phyloP scores from a whole-genome alignment of 2,888 invertebrate species.

The Ellobium chinense region DNA sequence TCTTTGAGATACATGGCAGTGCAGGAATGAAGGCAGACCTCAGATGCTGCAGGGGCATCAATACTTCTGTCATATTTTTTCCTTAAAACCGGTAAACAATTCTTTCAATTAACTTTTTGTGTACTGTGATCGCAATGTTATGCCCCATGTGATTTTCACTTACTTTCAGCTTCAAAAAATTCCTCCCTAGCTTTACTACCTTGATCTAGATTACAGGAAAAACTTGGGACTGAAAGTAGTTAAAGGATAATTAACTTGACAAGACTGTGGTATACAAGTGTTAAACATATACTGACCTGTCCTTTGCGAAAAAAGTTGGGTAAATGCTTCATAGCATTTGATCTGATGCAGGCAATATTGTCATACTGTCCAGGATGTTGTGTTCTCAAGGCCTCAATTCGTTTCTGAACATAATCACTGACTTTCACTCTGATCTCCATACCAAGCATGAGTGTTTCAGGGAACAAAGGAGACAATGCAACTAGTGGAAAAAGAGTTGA shows the following conservation, averaged over 20 bases:
- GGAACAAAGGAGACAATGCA: conserved; percentile 94
- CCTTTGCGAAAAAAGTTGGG: conserved; percentile 97
- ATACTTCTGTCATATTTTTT: no score
- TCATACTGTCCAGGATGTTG: conserved; percentile 88
- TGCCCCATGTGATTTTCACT: no score
- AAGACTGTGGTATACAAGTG: no score
- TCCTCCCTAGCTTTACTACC: no score
- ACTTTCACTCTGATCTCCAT: conserved; percentile 99
- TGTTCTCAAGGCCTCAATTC: conserved; percentile 90
- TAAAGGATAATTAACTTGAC: no score
- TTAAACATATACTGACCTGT: conserved; percentile 84
- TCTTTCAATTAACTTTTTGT: no score
- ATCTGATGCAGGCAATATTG: conserved; percentile 96
- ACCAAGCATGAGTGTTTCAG: conserved; percentile 92
- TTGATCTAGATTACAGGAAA: not conserved
- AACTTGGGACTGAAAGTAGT: not conserved
- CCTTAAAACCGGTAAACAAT: no score
- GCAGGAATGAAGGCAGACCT: no score
- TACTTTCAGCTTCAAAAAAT: no score
- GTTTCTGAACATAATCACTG: conserved; percentile 97
- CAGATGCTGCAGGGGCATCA: no score
- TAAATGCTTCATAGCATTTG: conserved; percentile 99
- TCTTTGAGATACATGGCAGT: no score
- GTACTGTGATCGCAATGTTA: no score
- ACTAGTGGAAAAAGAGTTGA: conserved; percentile 81